Percentiles rank a stretch among this genome's conserved stretches.
These are phyloP conservation scores for Scatophagus argus DNA, from an alignment of 2,113 vertebrate species.

Conservation along the genomic window DNA sequence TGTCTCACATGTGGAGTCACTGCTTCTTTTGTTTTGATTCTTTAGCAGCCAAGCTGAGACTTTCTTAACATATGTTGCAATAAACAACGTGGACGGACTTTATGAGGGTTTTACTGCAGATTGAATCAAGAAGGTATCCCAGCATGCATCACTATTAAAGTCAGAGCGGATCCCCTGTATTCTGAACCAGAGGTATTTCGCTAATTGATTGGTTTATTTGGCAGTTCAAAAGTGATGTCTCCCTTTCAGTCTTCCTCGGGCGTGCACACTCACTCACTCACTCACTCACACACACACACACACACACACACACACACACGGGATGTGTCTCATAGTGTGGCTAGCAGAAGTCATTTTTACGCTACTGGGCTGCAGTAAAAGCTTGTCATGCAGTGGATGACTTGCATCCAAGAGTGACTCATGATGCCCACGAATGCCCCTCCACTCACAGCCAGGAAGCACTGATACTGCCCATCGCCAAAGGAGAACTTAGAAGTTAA, in stretches of 20 bases:
- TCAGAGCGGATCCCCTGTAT: conserved; percentile 3
- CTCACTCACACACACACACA: conserved; percentile 7
- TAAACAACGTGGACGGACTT: conserved; percentile 36
- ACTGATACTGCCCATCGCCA: conserved; percentile 42
- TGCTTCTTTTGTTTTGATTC: conserved; percentile 12
- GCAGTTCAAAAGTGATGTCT: conserved; percentile 12
- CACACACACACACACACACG: conserved; percentile 23
- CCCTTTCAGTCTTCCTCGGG: background rate
- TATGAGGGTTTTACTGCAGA: conserved; percentile 19
- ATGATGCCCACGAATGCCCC: conserved; percentile 34
- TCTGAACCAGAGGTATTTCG: conserved; percentile 15
- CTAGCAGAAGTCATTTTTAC: conserved; percentile 33
- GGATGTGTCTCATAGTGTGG: conserved; percentile 5
- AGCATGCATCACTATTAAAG: conserved; percentile 12
- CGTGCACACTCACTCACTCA: background rate
- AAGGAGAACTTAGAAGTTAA: conserved; percentile 72
- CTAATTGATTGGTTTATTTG: conserved; percentile 37
- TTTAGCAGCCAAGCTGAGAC: background rate
- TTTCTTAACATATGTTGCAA: background rate
- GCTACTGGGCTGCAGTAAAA: conserved; percentile 50
- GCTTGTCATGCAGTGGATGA: conserved; percentile 54
- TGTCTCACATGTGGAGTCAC: background rate
- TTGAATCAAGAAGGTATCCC: conserved; percentile 17
- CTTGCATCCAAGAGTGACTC: conserved; percentile 67
- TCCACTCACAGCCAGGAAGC: conserved; percentile 52